Conservation (phyloP, 53 echinoderm and acorn worm genomes). For the Pentamera pediparva region DNA sequence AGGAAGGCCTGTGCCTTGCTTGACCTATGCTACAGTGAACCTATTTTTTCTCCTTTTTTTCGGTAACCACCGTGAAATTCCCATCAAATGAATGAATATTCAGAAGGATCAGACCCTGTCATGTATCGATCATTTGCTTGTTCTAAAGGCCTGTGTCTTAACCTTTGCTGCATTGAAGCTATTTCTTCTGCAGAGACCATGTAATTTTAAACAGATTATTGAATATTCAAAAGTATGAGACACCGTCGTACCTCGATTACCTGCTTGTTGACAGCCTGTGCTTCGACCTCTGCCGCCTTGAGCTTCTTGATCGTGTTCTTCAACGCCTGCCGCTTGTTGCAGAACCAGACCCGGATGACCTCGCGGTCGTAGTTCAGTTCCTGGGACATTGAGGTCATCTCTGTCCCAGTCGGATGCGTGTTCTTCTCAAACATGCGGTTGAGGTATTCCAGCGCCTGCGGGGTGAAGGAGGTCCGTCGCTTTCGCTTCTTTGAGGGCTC, state of each 20-base stretch:
- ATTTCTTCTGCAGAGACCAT: no score
- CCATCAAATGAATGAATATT: no score
- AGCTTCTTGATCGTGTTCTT: conserved; percentile 99
- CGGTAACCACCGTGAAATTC: no score
- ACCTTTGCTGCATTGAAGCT: no score
- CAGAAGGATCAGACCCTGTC: no score
- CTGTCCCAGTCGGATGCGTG: conserved; percentile 95
- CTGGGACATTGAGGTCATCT: conserved; percentile 89
- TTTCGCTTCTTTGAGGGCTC: conserved; percentile 99
- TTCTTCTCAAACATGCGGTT: conserved; percentile 92
- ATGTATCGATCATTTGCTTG: no score
- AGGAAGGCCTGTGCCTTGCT: no score
- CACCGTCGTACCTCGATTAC: conserved; percentile 5
- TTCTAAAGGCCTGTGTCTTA: no score
- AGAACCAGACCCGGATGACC: conserved; percentile 98
- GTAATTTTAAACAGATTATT: no score
- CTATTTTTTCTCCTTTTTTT: no score
- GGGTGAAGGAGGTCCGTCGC: conserved; percentile 99
- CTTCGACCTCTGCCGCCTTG: conserved; percentile 68
- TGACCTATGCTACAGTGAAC: no score
- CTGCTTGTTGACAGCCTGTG: conserved; percentile 27
- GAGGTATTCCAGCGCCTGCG: conserved; percentile 96
- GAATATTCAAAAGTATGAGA: not conserved
- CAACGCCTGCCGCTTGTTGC: conserved; percentile 97
- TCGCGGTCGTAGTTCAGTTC: conserved; percentile 97